Evolutionary conservation across 2,888 invertebrate species (phyloP).

Genomic region (Chydorus sphaericus): DNA sequence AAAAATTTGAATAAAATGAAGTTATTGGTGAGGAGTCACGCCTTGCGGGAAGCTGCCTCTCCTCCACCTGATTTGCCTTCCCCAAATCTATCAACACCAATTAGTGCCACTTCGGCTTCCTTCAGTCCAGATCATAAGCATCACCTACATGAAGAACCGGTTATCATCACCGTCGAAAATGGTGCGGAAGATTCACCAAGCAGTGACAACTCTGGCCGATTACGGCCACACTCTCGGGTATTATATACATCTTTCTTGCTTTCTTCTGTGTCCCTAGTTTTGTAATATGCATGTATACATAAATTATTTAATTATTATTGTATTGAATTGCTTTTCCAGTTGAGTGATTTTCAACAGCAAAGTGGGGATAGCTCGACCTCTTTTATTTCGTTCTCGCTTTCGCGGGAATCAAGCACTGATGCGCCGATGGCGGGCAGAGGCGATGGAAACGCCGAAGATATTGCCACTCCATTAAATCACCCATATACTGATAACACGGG

Average conservation of each 20-base stretch:
- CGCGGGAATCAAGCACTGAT: conserved; percentile 56
- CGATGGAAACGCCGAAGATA: neutral
- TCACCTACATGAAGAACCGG: too few relatives aligned
- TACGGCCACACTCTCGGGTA: conserved; percentile 28
- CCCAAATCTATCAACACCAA: neutral
- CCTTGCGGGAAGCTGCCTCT: conserved; percentile 66
- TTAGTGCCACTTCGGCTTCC: neutral
- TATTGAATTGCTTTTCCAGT: conserved; percentile 30
- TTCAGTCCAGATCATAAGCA: too few relatives aligned
- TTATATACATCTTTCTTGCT: conserved; percentile 22
- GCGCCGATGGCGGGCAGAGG: conserved; percentile 36
- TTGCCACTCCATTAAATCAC: neutral
- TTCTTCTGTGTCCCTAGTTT: conserved; percentile 11
- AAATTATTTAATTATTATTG: neutral
- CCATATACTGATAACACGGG: conserved; percentile 49
- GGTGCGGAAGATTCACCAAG: too few relatives aligned
- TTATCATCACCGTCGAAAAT: too few relatives aligned
- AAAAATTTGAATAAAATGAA: conserved; percentile 49
- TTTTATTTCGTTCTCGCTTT: conserved; percentile 27
- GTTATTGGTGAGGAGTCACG: conserved; percentile 74
- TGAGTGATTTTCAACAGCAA: conserved; percentile 33
- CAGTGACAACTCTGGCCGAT: too few relatives aligned
- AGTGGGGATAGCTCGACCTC: conserved; percentile 25
- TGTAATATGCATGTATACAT: too few relatives aligned
- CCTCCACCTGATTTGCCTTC: conserved; percentile 29